phyloP scores from a whole-genome alignment of 2,888 invertebrate species.

The Crocallis elinguaria region DNA sequence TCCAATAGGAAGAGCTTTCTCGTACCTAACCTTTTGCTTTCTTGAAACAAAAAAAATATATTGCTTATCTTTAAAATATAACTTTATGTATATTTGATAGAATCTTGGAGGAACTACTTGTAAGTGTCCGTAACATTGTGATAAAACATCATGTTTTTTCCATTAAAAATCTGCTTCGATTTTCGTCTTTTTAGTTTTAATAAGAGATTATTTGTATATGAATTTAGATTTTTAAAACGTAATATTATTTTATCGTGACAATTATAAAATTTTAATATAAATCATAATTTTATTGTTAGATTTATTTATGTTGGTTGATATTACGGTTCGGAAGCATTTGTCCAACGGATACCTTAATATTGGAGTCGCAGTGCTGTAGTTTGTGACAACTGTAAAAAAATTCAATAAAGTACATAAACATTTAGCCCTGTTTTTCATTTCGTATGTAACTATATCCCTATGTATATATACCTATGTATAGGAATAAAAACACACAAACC shows the following conservation, averaged over 20 bases:
- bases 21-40: conserved; percentile 72
- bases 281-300: conserved; percentile 69
- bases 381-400: conserved; percentile 76
- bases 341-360: conserved; percentile 75
- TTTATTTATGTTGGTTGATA: conserved; percentile 74
- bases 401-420: conserved; percentile 79
- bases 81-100: conserved; percentile 82
- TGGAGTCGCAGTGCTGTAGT: conserved; percentile 82
- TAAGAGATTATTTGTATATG: conserved; percentile 83
- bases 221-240: conserved; percentile 75
- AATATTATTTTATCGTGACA: conserved; percentile 73
- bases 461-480: too few species aligned
- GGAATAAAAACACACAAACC: too few species aligned
- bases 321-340: conserved; percentile 75
- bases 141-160: conserved; percentile 82
- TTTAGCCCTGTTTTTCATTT: conserved; percentile 49
- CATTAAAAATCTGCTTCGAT: conserved; percentile 72
- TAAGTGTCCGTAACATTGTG: conserved; percentile 81
- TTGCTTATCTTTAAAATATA: conserved; percentile 74
- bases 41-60: conserved; percentile 66
- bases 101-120: conserved; percentile 67
- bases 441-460: background rate
- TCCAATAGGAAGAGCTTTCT: conserved; percentile 20
- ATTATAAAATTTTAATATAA: conserved; percentile 67
- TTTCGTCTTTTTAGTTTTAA: conserved; percentile 75